These are phyloP conservation scores for Ictalurus punctatus DNA, from an alignment of 2,113 vertebrate genomes.

Conservation along the genomic window DNA sequence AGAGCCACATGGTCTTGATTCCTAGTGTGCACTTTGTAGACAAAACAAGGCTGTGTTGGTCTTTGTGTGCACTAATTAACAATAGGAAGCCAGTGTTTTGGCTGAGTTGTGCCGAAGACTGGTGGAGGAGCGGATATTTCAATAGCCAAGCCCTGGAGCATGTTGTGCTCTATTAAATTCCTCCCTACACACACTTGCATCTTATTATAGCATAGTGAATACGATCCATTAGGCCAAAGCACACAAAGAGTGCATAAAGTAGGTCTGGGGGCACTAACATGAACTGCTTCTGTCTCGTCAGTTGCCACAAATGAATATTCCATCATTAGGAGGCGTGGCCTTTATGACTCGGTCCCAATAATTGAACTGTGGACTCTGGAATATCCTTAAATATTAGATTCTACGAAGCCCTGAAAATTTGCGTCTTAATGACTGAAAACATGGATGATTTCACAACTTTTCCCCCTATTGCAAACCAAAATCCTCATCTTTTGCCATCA, in stretches of 20 bases:
- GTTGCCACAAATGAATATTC: background rate
- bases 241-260: constrained; percentile 4
- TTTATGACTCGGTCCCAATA: background rate
- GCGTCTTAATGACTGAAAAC: background rate
- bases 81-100: background rate
- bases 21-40: background rate
- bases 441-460: too few species aligned
- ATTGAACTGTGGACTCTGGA: background rate
- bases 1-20: background rate
- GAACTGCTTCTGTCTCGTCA: background rate
- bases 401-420: background rate
- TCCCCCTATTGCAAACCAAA: background rate
- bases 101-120: background rate
- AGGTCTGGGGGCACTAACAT: background rate
- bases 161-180: constrained; percentile 30
- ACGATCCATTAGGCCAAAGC: constrained; percentile 11
- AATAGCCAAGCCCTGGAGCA: constrained; percentile 14
- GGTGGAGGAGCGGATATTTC: background rate
- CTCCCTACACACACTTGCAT: background rate
- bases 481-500: background rate
- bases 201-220: constrained; percentile 17
- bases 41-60: background rate
- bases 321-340: background rate
- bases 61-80: background rate
- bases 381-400: background rate